Evolutionary conservation across 2,888 invertebrate species (phyloP).

Genomic region (Deilephila elpenor): DNA sequence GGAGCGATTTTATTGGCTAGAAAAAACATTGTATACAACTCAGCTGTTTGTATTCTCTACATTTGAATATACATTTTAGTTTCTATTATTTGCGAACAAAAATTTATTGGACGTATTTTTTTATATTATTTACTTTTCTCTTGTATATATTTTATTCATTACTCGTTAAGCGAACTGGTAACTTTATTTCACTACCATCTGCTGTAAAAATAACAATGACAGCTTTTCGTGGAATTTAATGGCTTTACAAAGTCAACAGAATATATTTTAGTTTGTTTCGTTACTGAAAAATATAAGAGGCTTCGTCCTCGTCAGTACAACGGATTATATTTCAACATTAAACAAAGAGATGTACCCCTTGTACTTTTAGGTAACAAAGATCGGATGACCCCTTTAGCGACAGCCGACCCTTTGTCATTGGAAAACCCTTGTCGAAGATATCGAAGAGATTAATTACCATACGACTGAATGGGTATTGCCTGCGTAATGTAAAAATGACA

Average conservation of each 20-base stretch:
- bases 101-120: no score
- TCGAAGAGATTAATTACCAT: slow-evolving; percentile 76
- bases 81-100: no score
- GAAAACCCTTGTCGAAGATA: slow-evolving; percentile 60
- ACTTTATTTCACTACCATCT: no score
- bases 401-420: slow-evolving; percentile 66
- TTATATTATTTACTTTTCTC: no score
- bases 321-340: slow-evolving; percentile 69
- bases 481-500: slow-evolving; percentile 19
- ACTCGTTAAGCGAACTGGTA: no score
- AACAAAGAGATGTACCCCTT: slow-evolving; percentile 68
- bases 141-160: no score
- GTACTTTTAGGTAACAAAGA: slow-evolving; percentile 66
- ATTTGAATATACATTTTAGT: no score
- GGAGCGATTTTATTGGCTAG: no score
- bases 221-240: neutral
- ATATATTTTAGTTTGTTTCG: neutral
- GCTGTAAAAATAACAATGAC: no score
- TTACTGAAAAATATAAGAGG: slow-evolving; percentile 7
- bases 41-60: no score
- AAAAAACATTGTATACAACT: no score
- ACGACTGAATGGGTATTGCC: slow-evolving; percentile 59
- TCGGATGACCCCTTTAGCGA: slow-evolving; percentile 70
- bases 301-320: slow-evolving; percentile 54
- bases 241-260: neutral